Evolutionary conservation across 2,113 vertebrate species (phyloP).

Genomic region (Nerophis ophidion): DNA sequence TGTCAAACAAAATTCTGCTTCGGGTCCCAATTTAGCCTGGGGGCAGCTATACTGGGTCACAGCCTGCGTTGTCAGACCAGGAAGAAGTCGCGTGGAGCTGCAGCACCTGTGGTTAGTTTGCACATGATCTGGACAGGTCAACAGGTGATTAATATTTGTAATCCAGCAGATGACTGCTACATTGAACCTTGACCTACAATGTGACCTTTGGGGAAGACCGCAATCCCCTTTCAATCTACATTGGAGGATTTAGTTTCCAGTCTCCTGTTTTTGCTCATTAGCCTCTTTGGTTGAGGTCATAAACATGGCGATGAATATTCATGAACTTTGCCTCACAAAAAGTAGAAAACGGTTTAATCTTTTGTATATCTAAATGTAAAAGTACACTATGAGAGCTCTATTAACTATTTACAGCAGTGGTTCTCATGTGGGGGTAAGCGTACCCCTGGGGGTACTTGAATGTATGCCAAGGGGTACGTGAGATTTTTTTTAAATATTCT

Average conservation of each 20-base stretch:
- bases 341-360: background rate
- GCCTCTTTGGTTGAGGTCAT: conserved; percentile 1
- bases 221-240: conserved; percentile 7
- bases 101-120: conserved; percentile 14
- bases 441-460: no score
- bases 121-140: conserved; percentile 24
- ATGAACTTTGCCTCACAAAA: background rate
- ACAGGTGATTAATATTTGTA: conserved; percentile 35
- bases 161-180: conserved; percentile 21
- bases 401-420: no score
- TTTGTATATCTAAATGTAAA: no score
- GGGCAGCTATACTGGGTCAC: no score
- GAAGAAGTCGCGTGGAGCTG: background rate
- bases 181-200: conserved; percentile 32
- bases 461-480: no score
- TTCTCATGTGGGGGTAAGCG: no score
- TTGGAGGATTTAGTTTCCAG: conserved; percentile 9
- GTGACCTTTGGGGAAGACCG: conserved; percentile 25
- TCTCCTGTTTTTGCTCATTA: background rate
- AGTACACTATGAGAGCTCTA: no score
- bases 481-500: no score
- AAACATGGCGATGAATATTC: background rate
- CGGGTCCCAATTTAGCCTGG: no score
- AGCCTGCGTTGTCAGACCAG: no score
- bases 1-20: no score